These are phyloP conservation scores for Drosophila willistoni DNA, from an alignment of 1,140 invertebrate genomes.

Conservation along the genomic window DNA sequence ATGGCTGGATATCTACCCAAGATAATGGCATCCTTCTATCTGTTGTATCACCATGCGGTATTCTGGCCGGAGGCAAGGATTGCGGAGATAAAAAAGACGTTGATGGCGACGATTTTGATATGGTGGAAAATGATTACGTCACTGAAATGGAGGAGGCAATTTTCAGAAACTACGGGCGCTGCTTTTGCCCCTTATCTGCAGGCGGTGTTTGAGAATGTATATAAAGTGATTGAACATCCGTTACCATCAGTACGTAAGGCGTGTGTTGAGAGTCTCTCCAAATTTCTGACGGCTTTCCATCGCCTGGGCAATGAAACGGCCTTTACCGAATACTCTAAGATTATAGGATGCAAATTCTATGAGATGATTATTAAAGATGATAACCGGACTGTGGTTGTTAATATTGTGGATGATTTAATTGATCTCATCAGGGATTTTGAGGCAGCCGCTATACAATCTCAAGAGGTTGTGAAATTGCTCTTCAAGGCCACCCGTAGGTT, in stretches of 20 bases:
- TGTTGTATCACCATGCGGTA: slow-evolving; percentile 86
- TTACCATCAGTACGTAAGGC: slow-evolving; percentile 88
- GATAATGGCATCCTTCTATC: slow-evolving; percentile 88
- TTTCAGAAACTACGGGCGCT: slow-evolving; percentile 86
- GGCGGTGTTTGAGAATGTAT: slow-evolving; percentile 87
- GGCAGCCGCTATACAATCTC: slow-evolving; percentile 83
- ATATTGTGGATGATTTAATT: slow-evolving; percentile 86
- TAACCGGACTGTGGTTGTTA: slow-evolving; percentile 88
- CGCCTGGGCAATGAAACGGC: slow-evolving; percentile 84
- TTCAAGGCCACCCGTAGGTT: too few species aligned
- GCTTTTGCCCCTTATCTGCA: slow-evolving; percentile 89
- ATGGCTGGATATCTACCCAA: slow-evolving; percentile 87
- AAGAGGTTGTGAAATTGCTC: too few species aligned
- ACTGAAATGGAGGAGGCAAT: slow-evolving; percentile 93
- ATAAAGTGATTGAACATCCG: slow-evolving; percentile 88
- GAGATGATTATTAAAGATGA: slow-evolving; percentile 88
- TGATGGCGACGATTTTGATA: slow-evolving; percentile 78
- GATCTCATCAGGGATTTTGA: slow-evolving; percentile 86
- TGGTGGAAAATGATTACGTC: slow-evolving; percentile 90
- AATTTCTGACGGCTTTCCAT: slow-evolving; percentile 87
- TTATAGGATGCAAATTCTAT: slow-evolving; percentile 88
- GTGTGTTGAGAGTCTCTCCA: slow-evolving; percentile 86
- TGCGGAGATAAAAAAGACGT: slow-evolving; percentile 53
- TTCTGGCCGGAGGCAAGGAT: not conserved
- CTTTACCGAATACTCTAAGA: slow-evolving; percentile 78